These are phyloP conservation scores for Microctonus brassicae DNA, from an alignment of 2,888 invertebrate genomes.

Conservation along the genomic window DNA sequence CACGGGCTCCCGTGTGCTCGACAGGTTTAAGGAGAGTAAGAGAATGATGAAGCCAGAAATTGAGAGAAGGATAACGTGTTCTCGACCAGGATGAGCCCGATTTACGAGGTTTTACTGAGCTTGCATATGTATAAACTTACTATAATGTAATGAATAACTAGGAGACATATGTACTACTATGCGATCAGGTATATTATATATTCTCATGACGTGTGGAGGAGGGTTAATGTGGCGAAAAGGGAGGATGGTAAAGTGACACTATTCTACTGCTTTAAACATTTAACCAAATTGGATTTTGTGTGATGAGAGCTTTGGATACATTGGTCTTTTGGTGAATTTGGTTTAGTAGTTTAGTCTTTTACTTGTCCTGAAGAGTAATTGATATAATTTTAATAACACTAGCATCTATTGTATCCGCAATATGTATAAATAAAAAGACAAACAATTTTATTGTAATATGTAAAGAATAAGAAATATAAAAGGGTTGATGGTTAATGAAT, in stretches of 20 bases:
- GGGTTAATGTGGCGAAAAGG: neutral
- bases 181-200: neutral
- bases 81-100: constrained; percentile 13
- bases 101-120: constrained; percentile 19
- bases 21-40: neutral
- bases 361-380: too few relatives aligned
- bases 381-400: too few relatives aligned
- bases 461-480: too few relatives aligned
- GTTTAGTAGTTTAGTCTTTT: neutral
- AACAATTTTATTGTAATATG: too few relatives aligned
- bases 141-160: constrained; percentile 12
- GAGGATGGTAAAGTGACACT: neutral
- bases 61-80: constrained; percentile 6
- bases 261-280: neutral
- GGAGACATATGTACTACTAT: neutral
- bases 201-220: neutral
- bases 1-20: constrained; percentile 25
- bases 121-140: neutral
- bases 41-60: neutral
- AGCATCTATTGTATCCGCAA: too few relatives aligned
- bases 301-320: constrained; percentile 2
- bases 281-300: neutral
- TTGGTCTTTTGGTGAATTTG: constrained; percentile 1
- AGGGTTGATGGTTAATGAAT: too few relatives aligned
- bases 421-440: too few relatives aligned